A percentile compares a stretch with the other conserved stretches of the same genome.
Evolutionary conservation across 2,113 vertebrate species (phyloP).

Genomic region (Petrocephalus zakoni): DNA sequence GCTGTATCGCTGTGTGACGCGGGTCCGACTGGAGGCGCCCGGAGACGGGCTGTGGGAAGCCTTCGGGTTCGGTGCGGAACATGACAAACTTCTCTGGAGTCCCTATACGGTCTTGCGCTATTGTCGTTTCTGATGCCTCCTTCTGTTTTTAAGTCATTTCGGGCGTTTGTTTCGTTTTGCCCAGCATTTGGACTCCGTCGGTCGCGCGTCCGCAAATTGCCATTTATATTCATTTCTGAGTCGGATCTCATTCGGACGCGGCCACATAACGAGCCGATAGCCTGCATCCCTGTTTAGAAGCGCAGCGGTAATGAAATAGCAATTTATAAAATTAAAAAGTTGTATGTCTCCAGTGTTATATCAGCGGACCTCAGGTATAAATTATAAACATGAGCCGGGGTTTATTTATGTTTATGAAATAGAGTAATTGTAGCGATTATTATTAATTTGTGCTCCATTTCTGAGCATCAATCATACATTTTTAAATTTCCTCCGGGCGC

Average conservation of each 20-base stretch:
- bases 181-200: not conserved
- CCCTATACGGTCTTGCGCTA: not conserved
- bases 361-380: not conserved
- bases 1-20: not conserved
- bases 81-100: conserved; percentile 9
- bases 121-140: not conserved
- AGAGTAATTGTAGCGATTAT: not conserved
- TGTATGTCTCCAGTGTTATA: not conserved
- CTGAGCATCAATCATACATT: not conserved
- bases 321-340: not conserved
- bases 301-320: not conserved
- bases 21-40: not conserved
- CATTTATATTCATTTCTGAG: not conserved
- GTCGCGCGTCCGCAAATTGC: not conserved
- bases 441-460: not conserved
- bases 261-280: not conserved
- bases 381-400: not conserved
- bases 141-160: not conserved
- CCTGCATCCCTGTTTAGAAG: not conserved
- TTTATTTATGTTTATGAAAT: not conserved
- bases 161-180: not conserved
- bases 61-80: not conserved
- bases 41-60: not conserved
- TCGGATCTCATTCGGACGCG: not conserved
- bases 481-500: not conserved